Percentiles rank a stretch among this genome's conserved stretches.
phyloP scores from a whole-genome alignment of 2,888 invertebrate genomes.

The Eristalis pertinax region DNA sequence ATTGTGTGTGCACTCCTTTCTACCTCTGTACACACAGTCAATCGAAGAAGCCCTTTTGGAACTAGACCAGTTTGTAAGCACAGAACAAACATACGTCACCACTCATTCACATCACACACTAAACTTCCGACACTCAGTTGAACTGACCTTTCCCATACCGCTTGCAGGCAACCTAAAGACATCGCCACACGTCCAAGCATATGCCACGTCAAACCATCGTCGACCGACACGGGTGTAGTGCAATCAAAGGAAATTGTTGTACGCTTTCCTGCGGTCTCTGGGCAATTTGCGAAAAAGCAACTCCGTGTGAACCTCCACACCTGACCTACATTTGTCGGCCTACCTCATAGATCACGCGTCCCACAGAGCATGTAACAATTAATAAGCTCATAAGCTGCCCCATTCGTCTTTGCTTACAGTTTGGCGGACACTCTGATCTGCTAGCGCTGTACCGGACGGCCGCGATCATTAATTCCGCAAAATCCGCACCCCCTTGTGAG shows the following conservation, averaged over 20 bases:
- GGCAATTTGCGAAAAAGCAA: background rate
- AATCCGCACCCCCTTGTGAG: background rate
- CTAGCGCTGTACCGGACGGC: constrained; percentile 28
- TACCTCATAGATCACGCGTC: constrained; percentile 15
- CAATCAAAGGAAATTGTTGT: background rate
- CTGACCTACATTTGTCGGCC: constrained; percentile 55
- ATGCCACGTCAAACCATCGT: background rate
- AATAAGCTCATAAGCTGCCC: constrained; percentile 49
- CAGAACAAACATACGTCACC: constrained; percentile 8
- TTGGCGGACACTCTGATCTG: constrained; percentile 2
- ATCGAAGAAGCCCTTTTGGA: background rate
- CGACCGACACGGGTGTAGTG: background rate
- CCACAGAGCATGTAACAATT: constrained; percentile 52
- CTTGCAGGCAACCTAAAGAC: background rate
- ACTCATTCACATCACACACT: background rate
- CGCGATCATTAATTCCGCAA: background rate
- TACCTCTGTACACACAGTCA: background rate
- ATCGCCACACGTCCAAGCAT: constrained; percentile 7
- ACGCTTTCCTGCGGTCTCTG: background rate
- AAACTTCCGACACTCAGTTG: background rate
- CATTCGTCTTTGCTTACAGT: background rate
- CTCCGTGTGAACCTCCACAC: background rate
- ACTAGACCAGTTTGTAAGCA: background rate
- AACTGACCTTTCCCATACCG: constrained; percentile 33
- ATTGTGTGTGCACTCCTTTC: background rate